Conservation (phyloP, 2,113 vertebrate species). For the Balaeniceps rex region DNA sequence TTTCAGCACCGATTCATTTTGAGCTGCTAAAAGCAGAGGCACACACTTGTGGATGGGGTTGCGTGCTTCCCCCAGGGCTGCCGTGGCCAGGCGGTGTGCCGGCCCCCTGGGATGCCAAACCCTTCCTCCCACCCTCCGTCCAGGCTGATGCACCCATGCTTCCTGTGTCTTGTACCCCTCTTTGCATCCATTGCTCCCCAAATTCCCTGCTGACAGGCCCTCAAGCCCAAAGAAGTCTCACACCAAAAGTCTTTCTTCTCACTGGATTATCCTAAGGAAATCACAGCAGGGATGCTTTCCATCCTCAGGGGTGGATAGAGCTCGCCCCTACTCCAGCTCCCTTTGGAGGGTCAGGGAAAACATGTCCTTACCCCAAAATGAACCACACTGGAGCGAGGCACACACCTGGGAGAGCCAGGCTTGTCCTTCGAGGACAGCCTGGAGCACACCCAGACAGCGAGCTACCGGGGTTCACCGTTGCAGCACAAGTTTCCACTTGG, state of each 20-base stretch:
- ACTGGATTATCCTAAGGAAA: neutral
- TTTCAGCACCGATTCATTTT: neutral
- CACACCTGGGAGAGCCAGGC: too few relatives aligned
- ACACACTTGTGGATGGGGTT: neutral
- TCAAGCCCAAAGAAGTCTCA: neutral
- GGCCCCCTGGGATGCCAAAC: neutral
- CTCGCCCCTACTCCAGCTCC: neutral
- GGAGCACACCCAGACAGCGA: neutral
- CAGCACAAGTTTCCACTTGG: neutral
- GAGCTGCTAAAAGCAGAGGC: neutral
- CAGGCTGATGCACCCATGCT: neutral
- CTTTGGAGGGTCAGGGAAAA: neutral
- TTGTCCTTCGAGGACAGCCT: neutral
- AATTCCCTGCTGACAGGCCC: neutral
- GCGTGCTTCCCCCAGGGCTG: rapidly evolving
- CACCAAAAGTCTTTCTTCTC: neutral
- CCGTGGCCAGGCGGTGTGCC: neutral
- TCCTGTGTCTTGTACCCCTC: neutral
- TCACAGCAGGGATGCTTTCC: neutral
- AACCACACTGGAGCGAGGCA: neutral
- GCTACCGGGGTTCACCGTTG: rapidly evolving
- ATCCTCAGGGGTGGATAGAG: rapidly evolving
- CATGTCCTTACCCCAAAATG: neutral
- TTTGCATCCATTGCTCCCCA: neutral
- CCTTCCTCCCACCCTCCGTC: neutral